Evolutionary conservation across 1,140 invertebrate species (phyloP).

Genomic region (Adelges cooleyi): DNA sequence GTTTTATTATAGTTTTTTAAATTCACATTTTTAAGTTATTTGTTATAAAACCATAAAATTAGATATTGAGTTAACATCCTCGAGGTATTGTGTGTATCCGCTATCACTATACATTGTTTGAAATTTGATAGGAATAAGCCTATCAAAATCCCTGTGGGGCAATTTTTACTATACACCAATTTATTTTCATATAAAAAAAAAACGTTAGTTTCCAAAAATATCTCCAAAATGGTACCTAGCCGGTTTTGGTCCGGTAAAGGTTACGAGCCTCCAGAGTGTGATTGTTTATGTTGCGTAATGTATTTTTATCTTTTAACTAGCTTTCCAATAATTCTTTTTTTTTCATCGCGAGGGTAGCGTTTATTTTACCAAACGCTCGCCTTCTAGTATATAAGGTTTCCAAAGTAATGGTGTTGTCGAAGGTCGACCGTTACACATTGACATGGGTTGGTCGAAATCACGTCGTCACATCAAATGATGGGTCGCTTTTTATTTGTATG

Average conservation of each 20-base stretch:
- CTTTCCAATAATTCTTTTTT: too few relatives aligned
- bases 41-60: slow-evolving; percentile 1
- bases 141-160: slow-evolving; percentile 7
- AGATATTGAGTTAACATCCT: background rate
- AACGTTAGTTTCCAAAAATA: background rate
- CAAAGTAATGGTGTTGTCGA: too few relatives aligned
- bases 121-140: slow-evolving; percentile 3
- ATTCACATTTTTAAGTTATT: background rate
- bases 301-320: background rate
- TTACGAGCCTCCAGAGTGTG: slow-evolving; percentile 13
- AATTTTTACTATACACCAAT: background rate
- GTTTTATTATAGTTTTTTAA: too few relatives aligned
- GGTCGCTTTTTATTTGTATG: too few relatives aligned
- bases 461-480: too few relatives aligned
- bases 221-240: slow-evolving; percentile 5
- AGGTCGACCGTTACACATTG: too few relatives aligned
- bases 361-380: too few relatives aligned
- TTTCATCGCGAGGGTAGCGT: too few relatives aligned
- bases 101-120: background rate
- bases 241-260: background rate
- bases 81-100: background rate
- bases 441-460: too few relatives aligned
- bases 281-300: slow-evolving; percentile 18
- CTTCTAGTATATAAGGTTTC: too few relatives aligned
- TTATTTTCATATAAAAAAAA: slow-evolving; percentile 1